phyloP scores from a whole-genome alignment of 2,113 vertebrate genomes.

The human (Homo sapiens) region DNA sequence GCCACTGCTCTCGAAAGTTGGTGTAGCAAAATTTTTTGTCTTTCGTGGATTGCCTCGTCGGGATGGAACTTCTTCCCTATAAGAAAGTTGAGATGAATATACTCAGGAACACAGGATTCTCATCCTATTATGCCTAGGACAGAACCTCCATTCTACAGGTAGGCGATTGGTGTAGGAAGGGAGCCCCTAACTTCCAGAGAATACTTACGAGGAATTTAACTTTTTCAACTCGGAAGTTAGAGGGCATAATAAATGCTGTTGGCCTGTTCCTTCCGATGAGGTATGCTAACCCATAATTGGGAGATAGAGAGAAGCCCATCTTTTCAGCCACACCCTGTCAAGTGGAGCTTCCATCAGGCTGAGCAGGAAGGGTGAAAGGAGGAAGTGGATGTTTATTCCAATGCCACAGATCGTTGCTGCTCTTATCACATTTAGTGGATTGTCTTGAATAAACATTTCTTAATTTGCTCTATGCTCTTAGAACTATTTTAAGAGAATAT shows the following conservation, averaged over 20 bases:
- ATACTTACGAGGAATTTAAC: neutral
- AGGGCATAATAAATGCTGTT: neutral
- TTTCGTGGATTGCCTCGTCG: neutral
- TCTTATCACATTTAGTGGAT: neutral
- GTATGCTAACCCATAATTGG: too few species aligned
- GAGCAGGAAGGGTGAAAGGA: neutral
- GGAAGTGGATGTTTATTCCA: neutral
- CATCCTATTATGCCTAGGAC: rapidly evolving
- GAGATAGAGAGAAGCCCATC: neutral
- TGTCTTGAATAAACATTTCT: neutral
- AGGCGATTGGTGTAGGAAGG: too few species aligned
- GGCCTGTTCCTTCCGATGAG: neutral
- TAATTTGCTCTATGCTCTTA: neutral
- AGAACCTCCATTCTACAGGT: neutral
- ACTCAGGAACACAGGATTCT: neutral
- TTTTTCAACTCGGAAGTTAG: neutral
- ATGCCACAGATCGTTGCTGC: neutral
- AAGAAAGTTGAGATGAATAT: neutral
- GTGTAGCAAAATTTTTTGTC: neutral
- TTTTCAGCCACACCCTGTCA: neutral
- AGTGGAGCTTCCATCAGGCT: neutral
- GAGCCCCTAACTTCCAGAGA: neutral
- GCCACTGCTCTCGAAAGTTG: neutral
- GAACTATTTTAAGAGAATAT: neutral
- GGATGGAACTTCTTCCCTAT: neutral